Evolutionary conservation across 2,113 vertebrate species (phyloP).

Genomic region (Scomber japonicus): DNA sequence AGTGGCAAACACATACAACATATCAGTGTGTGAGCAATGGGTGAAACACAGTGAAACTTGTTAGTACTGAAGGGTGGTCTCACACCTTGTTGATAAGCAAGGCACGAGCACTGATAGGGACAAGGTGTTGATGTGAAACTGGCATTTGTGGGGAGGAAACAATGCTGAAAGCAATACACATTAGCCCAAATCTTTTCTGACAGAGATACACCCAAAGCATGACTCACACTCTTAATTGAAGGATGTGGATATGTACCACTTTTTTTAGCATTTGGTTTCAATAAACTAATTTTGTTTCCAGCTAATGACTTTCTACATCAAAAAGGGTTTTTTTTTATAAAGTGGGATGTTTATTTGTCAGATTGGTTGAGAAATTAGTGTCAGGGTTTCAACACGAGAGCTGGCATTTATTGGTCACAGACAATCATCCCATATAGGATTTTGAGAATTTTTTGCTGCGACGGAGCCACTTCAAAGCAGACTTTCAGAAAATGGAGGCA

Average conservation of each 20-base stretch:
- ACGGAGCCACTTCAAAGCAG: conserved; percentile 49
- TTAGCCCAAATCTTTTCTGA: not conserved
- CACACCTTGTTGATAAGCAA: conserved; percentile 8
- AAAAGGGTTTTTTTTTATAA: not conserved
- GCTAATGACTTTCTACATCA: conserved; percentile 6
- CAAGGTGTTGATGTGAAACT: conserved; percentile 27
- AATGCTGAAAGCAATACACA: conserved; percentile 23
- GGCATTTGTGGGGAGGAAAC: conserved; percentile 23
- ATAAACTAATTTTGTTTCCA: conserved; percentile 37
- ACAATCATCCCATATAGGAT: not conserved
- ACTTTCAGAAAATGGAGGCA: conserved; percentile 12
- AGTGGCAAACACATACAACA: not conserved
- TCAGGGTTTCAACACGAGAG: conserved; percentile 4
- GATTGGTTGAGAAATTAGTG: conserved; percentile 41
- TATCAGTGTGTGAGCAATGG: conserved; percentile 6
- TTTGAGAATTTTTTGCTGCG: conserved; percentile 8
- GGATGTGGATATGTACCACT: conserved; percentile 4
- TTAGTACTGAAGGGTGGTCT: not conserved
- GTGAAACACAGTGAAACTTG: not conserved
- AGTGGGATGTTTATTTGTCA: conserved; percentile 42
- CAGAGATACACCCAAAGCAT: conserved; percentile 44
- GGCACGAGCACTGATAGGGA: conserved; percentile 19
- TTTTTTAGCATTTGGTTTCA: conserved; percentile 47
- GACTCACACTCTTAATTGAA: conserved; percentile 46
- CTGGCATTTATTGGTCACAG: conserved; percentile 22